Conservation (phyloP, 2,888 invertebrate genomes). For the Drosophila hamatofila region DNA sequence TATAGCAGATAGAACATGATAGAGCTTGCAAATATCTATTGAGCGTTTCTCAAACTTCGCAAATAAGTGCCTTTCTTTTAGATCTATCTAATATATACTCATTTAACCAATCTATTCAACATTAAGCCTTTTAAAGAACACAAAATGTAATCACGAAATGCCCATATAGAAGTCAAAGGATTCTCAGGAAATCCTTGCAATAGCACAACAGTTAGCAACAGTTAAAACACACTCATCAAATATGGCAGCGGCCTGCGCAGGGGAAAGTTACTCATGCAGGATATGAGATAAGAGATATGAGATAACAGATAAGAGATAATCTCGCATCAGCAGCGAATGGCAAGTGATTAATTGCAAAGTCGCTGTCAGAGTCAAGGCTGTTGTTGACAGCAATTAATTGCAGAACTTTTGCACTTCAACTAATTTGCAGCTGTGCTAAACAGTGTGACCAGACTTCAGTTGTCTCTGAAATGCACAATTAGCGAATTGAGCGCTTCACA, state of each 20-base stretch:
- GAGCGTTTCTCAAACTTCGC: no score
- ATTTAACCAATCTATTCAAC: no score
- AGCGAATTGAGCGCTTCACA: not conserved
- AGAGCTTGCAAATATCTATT: no score
- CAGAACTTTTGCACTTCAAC: conserved; percentile 2
- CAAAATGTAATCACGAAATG: no score
- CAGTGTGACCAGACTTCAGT: not conserved
- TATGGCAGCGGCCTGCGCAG: no score
- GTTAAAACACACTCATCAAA: not conserved
- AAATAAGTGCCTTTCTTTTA: no score
- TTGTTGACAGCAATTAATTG: conserved; percentile 10
- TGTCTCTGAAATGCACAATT: not conserved
- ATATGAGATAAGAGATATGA: not conserved
- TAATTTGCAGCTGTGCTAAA: not conserved
- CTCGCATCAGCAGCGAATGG: not conserved
- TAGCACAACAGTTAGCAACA: not conserved
- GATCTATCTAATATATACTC: no score
- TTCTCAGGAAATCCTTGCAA: no score
- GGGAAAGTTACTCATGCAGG: not conserved
- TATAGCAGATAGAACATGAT: no score
- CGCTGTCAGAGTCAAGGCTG: conserved; percentile 5
- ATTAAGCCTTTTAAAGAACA: no score
- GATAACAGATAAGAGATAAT: not conserved
- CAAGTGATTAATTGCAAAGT: conserved; percentile 1
- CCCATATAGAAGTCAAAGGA: no score